Evolutionary conservation across 2,113 vertebrate genomes (phyloP).

Genomic region (Pandion haliaetus): DNA sequence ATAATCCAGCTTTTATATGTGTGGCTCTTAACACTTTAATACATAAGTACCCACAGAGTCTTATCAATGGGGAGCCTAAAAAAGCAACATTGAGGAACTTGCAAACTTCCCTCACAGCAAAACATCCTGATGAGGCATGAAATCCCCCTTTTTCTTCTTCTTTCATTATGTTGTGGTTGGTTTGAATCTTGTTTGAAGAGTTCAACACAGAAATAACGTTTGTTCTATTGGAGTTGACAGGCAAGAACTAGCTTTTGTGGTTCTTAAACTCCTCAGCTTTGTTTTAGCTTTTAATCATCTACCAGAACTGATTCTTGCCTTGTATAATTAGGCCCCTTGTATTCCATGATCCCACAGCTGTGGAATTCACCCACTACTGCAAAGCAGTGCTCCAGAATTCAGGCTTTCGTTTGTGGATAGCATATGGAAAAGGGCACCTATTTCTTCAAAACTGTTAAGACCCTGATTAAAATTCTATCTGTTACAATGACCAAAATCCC

Average conservation of each 20-base stretch:
- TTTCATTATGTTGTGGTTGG: background rate
- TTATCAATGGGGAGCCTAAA: background rate
- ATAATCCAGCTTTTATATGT: background rate
- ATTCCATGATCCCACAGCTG: constrained; percentile 7
- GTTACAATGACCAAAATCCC: background rate
- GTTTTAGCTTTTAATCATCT: constrained; percentile 10
- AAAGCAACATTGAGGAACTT: background rate
- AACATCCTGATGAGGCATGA: background rate
- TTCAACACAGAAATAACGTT: background rate
- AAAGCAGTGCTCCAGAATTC: background rate
- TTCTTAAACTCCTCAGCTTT: constrained; percentile 2
- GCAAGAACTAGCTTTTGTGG: constrained; percentile 26
- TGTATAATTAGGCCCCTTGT: background rate
- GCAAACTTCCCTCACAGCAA: background rate
- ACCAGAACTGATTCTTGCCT: constrained; percentile 7
- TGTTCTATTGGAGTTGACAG: background rate
- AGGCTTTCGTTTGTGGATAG: background rate
- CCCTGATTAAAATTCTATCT: background rate
- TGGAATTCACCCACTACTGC: background rate
- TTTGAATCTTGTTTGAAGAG: constrained; percentile 22
- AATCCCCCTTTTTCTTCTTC: background rate
- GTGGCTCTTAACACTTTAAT: background rate
- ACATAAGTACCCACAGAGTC: background rate
- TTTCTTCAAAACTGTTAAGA: background rate
- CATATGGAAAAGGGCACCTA: background rate